phyloP scores from a whole-genome alignment of 2,113 vertebrate species.

The Orthochromis indermauri region DNA sequence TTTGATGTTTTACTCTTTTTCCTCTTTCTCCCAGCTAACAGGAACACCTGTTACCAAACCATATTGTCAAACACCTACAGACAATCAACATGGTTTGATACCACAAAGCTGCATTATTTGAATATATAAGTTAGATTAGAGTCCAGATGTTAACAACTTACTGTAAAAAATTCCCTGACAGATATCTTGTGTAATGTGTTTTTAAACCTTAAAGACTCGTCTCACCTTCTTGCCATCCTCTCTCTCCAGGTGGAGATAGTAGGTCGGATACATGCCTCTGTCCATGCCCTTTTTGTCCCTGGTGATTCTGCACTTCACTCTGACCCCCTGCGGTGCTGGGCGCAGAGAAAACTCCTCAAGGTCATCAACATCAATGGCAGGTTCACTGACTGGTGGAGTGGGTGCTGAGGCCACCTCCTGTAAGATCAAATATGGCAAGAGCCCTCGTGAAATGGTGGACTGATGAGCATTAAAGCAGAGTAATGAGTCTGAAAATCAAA shows the following conservation, averaged over 20 bases:
- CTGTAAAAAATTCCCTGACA: not conserved
- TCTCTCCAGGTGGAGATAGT: conserved; percentile 96
- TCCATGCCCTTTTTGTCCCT: conserved; percentile 99
- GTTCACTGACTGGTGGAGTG: conserved; percentile 81
- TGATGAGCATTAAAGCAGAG: conserved; percentile 18
- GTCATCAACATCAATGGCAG: conserved; percentile 84
- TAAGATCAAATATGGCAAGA: not conserved
- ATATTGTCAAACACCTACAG: not conserved
- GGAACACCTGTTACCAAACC: conserved; percentile 79
- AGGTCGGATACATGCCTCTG: conserved; percentile 98
- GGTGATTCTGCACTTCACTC: conserved; percentile 96
- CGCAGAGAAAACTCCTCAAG: conserved; percentile 92
- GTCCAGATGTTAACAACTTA: not conserved
- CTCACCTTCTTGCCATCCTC: conserved; percentile 97
- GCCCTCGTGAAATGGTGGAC: not conserved
- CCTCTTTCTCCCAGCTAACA: conserved; percentile 94
- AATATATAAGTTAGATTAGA: not conserved
- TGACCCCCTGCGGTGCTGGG: conserved; percentile 88
- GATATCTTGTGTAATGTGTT: not conserved
- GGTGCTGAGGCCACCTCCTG: conserved; percentile 91
- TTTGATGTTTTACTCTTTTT: conserved; percentile 99
- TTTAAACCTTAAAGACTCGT: not conserved
- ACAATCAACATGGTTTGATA: not conserved
- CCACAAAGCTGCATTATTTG: not conserved
- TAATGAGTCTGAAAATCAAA: conserved; percentile 42